These are phyloP conservation scores for Melanargia galathea DNA, from an alignment of 2,888 invertebrate genomes.

Conservation along the genomic window DNA sequence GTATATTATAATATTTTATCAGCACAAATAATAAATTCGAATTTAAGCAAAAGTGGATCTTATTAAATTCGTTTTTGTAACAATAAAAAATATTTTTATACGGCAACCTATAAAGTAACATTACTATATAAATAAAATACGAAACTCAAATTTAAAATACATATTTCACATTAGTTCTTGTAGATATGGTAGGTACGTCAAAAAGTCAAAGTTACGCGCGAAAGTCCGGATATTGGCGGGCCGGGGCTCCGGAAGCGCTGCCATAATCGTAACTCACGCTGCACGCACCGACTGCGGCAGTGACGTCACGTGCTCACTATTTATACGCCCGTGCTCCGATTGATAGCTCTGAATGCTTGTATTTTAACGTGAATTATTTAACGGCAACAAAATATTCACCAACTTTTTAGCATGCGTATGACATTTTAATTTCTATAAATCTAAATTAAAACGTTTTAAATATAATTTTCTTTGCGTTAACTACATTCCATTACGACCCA, in stretches of 20 bases:
- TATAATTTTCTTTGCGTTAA: no score
- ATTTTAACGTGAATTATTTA: slow-evolving; percentile 19
- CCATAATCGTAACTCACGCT: slow-evolving; percentile 22
- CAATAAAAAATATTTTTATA: no score
- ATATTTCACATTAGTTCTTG: background rate
- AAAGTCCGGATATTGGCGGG: slow-evolving; percentile 34
- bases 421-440: no score
- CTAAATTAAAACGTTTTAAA: no score
- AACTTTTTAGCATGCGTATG: background rate
- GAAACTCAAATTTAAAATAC: no score
- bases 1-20: no score
- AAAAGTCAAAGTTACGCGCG: slow-evolving; percentile 22
- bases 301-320: slow-evolving; percentile 25
- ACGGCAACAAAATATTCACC: slow-evolving; percentile 19
- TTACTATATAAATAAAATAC: no score
- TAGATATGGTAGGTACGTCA: background rate
- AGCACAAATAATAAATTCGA: no score
- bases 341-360: slow-evolving; percentile 20
- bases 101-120: no score
- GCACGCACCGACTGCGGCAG: slow-evolving; percentile 26
- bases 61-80: no score
- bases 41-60: no score
- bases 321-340: slow-evolving; percentile 26
- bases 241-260: slow-evolving; percentile 12
- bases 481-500: no score